phyloP scores from a whole-genome alignment of 1,140 invertebrate species.

The Arctopsyche grandis region DNA sequence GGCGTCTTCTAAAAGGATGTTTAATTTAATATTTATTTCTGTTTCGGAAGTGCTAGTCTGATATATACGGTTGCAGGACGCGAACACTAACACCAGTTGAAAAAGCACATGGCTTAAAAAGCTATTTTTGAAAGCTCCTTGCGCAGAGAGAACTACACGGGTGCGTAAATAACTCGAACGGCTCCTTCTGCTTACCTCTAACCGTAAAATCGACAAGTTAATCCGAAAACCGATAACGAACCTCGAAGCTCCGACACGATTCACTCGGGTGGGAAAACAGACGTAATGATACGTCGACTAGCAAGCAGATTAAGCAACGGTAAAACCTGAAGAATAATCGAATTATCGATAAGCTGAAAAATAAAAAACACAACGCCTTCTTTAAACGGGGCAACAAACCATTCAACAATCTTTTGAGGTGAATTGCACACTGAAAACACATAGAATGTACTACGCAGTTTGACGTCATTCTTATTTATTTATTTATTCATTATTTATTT shows the following conservation, averaged over 20 bases:
- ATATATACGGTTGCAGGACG: not conserved
- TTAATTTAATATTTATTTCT: not conserved
- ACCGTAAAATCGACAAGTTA: conserved; percentile 19
- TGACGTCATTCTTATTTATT: too few species aligned
- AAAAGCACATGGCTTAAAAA: conserved; percentile 3
- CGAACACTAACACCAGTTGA: not conserved
- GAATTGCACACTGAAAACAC: too few species aligned
- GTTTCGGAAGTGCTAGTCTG: not conserved
- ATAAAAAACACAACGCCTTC: too few species aligned
- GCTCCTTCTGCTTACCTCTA: not conserved
- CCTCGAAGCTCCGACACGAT: not conserved
- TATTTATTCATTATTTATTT: too few species aligned
- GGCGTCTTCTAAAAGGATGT: not conserved
- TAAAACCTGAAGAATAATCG: not conserved
- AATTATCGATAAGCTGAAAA: not conserved
- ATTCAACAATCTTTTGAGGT: too few species aligned
- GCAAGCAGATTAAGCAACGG: not conserved
- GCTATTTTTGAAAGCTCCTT: not conserved
- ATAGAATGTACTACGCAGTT: too few species aligned
- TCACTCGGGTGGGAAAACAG: not conserved
- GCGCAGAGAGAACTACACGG: not conserved
- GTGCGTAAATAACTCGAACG: not conserved
- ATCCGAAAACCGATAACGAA: conserved; percentile 25
- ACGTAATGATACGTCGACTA: not conserved
- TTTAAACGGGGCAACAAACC: too few species aligned